A percentile compares a stretch with the other conserved stretches of the same genome.
These are phyloP conservation scores for Fratercula arctica DNA, from an alignment of 2,797 vertebrate species.

Conservation along the genomic window DNA sequence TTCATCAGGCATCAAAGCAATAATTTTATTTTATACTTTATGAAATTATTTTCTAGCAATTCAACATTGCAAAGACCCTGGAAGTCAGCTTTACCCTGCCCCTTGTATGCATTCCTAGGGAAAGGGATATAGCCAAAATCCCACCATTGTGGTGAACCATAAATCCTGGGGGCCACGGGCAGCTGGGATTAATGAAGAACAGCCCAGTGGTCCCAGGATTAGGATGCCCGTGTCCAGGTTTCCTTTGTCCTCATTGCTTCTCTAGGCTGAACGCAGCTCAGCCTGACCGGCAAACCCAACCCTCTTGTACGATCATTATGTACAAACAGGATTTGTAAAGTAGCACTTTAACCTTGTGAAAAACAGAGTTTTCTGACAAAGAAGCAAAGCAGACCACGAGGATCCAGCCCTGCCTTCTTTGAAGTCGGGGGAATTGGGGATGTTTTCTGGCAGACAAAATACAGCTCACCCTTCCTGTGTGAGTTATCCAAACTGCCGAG, in stretches of 20 bases:
- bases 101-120: neutral
- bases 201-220: neutral
- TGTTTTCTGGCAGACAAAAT: slow-evolving; percentile 47
- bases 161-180: neutral
- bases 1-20: neutral
- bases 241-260: neutral
- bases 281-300: neutral
- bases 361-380: neutral
- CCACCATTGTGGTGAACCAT: neutral
- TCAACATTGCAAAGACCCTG: neutral
- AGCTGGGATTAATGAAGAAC: slow-evolving; percentile 14
- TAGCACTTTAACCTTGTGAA: neutral
- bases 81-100: neutral
- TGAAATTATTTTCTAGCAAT: neutral
- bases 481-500: slow-evolving; percentile 17
- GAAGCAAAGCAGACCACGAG: neutral
- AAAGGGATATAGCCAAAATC: slow-evolving; percentile 9
- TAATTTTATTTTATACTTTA: neutral
- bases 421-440: neutral
- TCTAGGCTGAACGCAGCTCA: neutral
- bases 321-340: neutral
- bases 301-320: neutral
- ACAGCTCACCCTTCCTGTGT: slow-evolving; percentile 16
- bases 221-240: neutral
- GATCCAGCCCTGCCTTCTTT: neutral